phyloP scores from a whole-genome alignment of 37 sponge, comb jelly and placozoan genomes.

The Crambe crambe region DNA sequence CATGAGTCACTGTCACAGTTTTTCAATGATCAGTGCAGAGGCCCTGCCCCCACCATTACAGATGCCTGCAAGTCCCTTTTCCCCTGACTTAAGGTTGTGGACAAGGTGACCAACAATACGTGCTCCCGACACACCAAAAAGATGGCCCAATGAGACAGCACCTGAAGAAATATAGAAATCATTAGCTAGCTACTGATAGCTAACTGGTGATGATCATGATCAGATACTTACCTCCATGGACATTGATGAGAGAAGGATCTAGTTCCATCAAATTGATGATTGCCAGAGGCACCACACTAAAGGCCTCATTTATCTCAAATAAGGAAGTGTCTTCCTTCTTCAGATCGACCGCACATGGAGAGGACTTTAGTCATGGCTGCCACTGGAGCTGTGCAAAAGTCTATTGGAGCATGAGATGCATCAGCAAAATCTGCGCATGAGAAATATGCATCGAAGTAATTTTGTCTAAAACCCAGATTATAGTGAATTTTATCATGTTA shows the following conservation, averaged over 20 bases:
- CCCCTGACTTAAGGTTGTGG: conserved; percentile 81
- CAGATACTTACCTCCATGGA: conserved; percentile 81
- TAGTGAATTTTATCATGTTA: too few relatives aligned
- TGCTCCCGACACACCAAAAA: conserved; percentile 94
- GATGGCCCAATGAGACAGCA: conserved; percentile 97
- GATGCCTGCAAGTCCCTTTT: conserved; percentile 93
- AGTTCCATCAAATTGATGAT: conserved; percentile 86
- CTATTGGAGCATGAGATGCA: conserved; percentile 91
- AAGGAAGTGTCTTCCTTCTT: conserved; percentile 82
- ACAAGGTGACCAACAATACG: conserved; percentile 86
- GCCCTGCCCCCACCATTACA: conserved; percentile 98
- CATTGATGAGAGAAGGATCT: conserved; percentile 63
- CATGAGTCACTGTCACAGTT: too few relatives aligned
- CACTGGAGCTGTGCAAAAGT: conserved; percentile 96
- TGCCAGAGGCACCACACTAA: conserved; percentile 92
- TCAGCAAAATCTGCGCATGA: conserved; percentile 94
- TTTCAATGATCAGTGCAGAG: too few relatives aligned
- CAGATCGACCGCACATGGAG: conserved; percentile 49
- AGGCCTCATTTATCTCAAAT: conserved; percentile 97
- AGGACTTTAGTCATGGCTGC: conserved; percentile 86
- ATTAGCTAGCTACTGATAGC: too few relatives aligned
- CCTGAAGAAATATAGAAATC: too few relatives aligned
- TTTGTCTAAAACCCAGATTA: too few relatives aligned
- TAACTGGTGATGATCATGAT: too few relatives aligned
- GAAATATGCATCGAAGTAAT: too few relatives aligned